Evolutionary conservation across 1,140 invertebrate genomes (phyloP), one percentile per base, ranked within the genome.

Genomic region (Leptinotarsa defecta): DNA sequence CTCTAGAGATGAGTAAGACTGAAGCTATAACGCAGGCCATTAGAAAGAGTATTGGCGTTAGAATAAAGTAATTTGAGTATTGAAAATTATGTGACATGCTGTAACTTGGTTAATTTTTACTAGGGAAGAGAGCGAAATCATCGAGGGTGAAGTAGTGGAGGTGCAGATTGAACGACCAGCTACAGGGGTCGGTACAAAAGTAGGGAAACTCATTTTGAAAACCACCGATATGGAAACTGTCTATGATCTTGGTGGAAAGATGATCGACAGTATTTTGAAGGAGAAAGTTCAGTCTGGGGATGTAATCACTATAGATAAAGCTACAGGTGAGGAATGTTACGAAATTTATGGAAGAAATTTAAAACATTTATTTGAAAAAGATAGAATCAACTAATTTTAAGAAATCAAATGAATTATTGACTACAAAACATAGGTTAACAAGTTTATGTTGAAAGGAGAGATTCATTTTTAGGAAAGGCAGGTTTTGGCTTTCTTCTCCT

Each of bases 191-290:
- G 97, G 97, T 1, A 93, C 95, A 0, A 96, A 98, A 88, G 89
- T 94, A 65, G 93, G 97, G 2, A 97, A 99, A 84, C 86, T 99
- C 3, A 99, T 98, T 0, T 86, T 99, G 22, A 99, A 99, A 89
- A 99, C 98, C 3, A 99, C 97, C 1, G 98, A 99, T 86, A 99
- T 99, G 98, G 98, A 99, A 87, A 99, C 98, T 0, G 94, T 99
- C 75, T 99, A 99, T 86, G 98, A 99, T 86, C 89, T 99, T 81
- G 98, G 98, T 34, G 94, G 94, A 71, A 99, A 99, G 90, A 99
- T 99, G 93, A 98, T 99, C 75, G 98, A 99, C 85, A 95, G 94
- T 74, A 90, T 99, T 57, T 93, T 96, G 79, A 99, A 99, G 84
- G 98, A 99, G 86, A 99, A 98, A 88, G 93, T 96, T n/a, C 94